Evolutionary conservation across 2,113 vertebrate species (phyloP).

Genomic region (Zosterops japonicus): DNA sequence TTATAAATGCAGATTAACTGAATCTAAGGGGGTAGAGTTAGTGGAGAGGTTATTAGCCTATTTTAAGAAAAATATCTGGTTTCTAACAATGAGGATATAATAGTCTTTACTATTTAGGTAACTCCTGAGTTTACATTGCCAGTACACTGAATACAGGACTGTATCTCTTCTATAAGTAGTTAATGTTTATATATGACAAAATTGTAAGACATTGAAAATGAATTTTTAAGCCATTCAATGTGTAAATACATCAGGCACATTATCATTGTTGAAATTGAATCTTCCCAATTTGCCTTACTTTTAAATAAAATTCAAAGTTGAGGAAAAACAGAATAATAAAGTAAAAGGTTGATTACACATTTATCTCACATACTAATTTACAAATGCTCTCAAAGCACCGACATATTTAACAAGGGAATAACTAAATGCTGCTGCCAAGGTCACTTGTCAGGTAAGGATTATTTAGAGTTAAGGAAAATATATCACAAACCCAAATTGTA

Average conservation of each 20-base stretch:
- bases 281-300: not conserved
- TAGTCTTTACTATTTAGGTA: not conserved
- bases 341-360: not conserved
- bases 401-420: not conserved
- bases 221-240: not conserved
- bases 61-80: not conserved
- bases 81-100: not conserved
- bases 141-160: not conserved
- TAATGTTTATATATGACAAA: not conserved
- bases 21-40: not conserved
- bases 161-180: not conserved
- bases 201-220: not conserved
- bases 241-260: not conserved
- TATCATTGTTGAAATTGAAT: not conserved
- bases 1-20: not conserved
- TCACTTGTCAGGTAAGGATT: not conserved
- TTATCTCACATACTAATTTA: not conserved
- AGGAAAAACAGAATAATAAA: not conserved
- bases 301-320: not conserved
- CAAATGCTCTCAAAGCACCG: conserved; percentile 1
- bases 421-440: not conserved
- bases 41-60: not conserved
- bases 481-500: not conserved
- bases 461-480: not conserved
- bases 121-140: not conserved